Base-by-base conservation (phyloP, 1,140 invertebrate genomes). In the Berghia stephanieae region DNA sequence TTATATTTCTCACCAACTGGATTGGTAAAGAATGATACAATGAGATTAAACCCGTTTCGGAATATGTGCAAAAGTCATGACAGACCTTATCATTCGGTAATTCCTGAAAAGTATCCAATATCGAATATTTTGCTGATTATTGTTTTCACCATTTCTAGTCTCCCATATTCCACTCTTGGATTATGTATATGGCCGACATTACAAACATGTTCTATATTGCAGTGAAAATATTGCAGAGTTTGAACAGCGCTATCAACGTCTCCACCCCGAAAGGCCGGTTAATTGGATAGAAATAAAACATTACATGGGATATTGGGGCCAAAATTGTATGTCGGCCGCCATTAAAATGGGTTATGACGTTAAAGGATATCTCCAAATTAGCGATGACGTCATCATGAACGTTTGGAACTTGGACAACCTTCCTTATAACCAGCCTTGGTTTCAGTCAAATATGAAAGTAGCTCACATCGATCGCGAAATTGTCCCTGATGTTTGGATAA, bases 321-420 rank as follows among this genome's bases (percentile, higher is more conserved):
- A 63, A 8, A 31, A 63, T 27, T 63, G 57, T 31, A 63, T 63
- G 57, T 16, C 57, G 34, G 57, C 57, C 8, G 57, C 57, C 57
- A 63, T 63, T 31, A 63, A 31, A 31, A 63, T 27, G 57, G 27
- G 27, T 8, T 63, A 63, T 27, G 18, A 31, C 8, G 57, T 63
- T 8, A 31, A 16, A 10, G 57, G 57, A 16, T 71, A 71, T 44
- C 18, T 71, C 24, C 69, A 71, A n/a, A n/a, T 71, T 3, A 71
- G 69, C 34, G 69, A 71, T 34, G 69, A 71, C 34, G 69, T 71
- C 42, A n/a, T 71, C 36, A 13, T 71, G 18, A 71, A 71, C 34
- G 69, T 71, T 27, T 71, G 69, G 69, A 71, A 71, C 42, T 21
- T 71, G 18, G 3, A 42, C 18, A 34, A 46, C 3, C 38, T 71